Base-by-base conservation (phyloP, 2,888 invertebrate genomes). In the Melipona beecheii region DNA sequence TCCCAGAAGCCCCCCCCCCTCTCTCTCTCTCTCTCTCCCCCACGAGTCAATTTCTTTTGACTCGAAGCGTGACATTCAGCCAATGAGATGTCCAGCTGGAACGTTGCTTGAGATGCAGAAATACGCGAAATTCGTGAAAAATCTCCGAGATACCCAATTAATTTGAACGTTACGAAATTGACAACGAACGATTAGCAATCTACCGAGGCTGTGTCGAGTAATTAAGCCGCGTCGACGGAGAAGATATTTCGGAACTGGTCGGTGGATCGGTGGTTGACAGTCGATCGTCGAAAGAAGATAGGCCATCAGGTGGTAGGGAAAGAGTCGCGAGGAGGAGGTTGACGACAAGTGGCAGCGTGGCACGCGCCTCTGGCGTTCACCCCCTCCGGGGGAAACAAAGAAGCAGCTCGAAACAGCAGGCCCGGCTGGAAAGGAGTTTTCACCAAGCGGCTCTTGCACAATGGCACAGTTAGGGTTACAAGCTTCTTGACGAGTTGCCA, bases 401-500 rank as follows among this genome's bases (percentile, higher is more conserved):
- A 91, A 90, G 90, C 88, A 43, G 43, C 90, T 89, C 86, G 88
- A 86, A 90, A 92, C 87, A 88, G 91, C 89, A 86, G 86, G 86
- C 79, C 85, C 81, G 87, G 13, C 80, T 86, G 87, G 86, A 88
- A 88, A 86, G 90, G 87, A 87, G 86, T 89, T 88, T 88, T 84
- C 84, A 80, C 79, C 81, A 87, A 87, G 79, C 83, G 86, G 83
- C 84, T 90, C 85, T 81, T 82, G 87, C 85, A 91, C 90, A 91
- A 91, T 90, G 90, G 91, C 90, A 91, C 91, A 91, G 93, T 93
- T 94, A 93, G 93, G 93, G 93, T 93, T 93, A 92, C 92, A 91
- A 92, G 93, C 92, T 93, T 93, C 93, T 94, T 94, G 94, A 93
- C 93, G 94, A 92, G 93, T 92, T 94, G 94, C 94, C 94, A 94